These are phyloP conservation scores for Oriolus oriolus DNA, from an alignment of 2,113 vertebrate species.

Conservation along the genomic window DNA sequence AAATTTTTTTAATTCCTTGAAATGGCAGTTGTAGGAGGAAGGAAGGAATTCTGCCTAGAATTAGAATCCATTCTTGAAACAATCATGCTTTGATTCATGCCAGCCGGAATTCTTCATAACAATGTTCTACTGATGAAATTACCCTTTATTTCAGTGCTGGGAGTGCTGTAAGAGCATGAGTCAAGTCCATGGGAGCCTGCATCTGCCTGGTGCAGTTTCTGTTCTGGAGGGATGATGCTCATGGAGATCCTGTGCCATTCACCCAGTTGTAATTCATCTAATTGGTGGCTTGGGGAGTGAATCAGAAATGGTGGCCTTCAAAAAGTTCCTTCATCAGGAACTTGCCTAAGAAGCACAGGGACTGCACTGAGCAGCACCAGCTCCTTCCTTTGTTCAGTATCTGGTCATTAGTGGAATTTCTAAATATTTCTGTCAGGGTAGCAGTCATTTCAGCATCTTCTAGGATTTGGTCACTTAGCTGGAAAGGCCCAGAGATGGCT, in stretches of 20 bases:
- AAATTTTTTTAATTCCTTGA: neutral
- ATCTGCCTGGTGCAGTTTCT: neutral
- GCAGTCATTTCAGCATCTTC: neutral
- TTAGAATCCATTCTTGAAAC: neutral
- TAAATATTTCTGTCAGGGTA: neutral
- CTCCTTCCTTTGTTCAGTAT: neutral
- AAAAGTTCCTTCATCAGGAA: neutral
- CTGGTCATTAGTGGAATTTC: neutral
- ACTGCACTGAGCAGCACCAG: neutral
- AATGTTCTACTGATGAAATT: neutral
- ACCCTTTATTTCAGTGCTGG: neutral
- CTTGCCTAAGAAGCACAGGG: neutral
- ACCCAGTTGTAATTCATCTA: neutral
- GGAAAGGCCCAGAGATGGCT: neutral
- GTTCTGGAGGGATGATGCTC: neutral
- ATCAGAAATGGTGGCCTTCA: neutral
- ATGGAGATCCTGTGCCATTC: neutral
- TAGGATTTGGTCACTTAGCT: neutral
- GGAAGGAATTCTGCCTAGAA: neutral
- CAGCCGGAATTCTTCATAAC: neutral
- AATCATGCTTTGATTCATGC: neutral
- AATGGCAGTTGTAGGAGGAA: neutral
- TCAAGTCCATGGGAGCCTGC: neutral
- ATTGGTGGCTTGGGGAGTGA: neutral
- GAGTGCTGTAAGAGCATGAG: neutral